Conservation (phyloP, 1,140 invertebrate species). For the Diprion similis region DNA sequence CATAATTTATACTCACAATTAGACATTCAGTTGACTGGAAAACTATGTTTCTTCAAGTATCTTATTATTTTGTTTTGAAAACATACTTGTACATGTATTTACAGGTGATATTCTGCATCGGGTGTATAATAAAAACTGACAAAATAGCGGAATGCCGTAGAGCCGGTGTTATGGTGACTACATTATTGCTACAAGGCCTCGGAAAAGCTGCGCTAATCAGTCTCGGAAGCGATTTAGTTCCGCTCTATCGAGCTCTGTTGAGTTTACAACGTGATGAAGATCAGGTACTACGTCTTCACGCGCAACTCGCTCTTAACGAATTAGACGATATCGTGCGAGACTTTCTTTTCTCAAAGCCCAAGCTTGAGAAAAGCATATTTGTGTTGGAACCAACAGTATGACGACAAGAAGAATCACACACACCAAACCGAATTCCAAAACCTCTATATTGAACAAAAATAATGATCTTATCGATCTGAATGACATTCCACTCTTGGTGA, state of each 20-base stretch:
- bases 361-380: conserved; percentile 70
- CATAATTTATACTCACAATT: conserved; percentile 10
- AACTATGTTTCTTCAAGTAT: conserved; percentile 20
- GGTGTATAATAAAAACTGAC: conserved; percentile 72
- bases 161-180: conserved; percentile 79
- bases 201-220: conserved; percentile 71
- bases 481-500: background rate
- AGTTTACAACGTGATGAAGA: conserved; percentile 70
- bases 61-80: conserved; percentile 25
- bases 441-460: background rate
- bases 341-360: conserved; percentile 66
- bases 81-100: conserved; percentile 38
- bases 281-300: conserved; percentile 73
- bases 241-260: conserved; percentile 76
- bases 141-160: conserved; percentile 74
- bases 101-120: conserved; percentile 75
- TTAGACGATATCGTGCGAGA: conserved; percentile 73
- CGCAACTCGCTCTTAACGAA: conserved; percentile 78
- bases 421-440: too few relatives aligned
- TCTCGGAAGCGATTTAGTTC: conserved; percentile 70
- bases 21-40: background rate
- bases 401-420: too few relatives aligned
- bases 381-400: conserved; percentile 46
- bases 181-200: conserved; percentile 75
- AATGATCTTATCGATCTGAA: background rate